Evolutionary conservation across 2,797 vertebrate species (phyloP).

Genomic region (Clarias platycephalus): DNA sequence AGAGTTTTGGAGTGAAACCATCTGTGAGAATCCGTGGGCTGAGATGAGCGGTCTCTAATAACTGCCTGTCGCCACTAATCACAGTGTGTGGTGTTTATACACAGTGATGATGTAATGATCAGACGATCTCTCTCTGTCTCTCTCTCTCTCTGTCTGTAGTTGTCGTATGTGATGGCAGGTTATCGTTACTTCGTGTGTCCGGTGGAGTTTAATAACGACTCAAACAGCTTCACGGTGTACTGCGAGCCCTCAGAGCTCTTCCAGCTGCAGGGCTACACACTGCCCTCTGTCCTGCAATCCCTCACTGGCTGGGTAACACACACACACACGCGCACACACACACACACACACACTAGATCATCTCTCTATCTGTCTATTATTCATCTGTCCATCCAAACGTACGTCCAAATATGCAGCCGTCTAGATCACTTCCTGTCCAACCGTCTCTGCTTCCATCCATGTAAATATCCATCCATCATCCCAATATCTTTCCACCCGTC

Average conservation of each 20-base stretch:
- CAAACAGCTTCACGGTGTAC: slow-evolving; percentile 94
- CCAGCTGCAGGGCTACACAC: slow-evolving; percentile 88
- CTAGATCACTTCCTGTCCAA: neutral
- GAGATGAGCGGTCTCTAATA: no score
- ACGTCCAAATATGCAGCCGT: no score
- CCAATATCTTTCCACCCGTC: no score
- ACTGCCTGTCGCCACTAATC: no score
- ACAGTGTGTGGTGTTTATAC: neutral
- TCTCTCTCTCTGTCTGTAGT: slow-evolving; percentile 65
- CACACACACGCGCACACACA: slow-evolving; percentile 16
- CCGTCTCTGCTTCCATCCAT: neutral
- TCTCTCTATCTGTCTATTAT: no score
- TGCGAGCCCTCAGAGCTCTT: slow-evolving; percentile 92
- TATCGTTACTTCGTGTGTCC: slow-evolving; percentile 95
- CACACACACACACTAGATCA: no score
- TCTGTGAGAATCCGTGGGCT: neutral
- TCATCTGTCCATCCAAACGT: no score
- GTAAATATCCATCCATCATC: neutral
- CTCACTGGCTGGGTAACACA: slow-evolving; percentile 84
- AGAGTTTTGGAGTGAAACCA: neutral
- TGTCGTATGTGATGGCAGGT: slow-evolving; percentile 94
- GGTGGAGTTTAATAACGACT: slow-evolving; percentile 95
- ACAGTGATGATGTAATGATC: neutral
- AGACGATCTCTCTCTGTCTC: neutral
- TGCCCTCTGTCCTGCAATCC: slow-evolving; percentile 84